Conservation (phyloP, 2,797 vertebrate genomes). For the Amblyraja radiata region DNA sequence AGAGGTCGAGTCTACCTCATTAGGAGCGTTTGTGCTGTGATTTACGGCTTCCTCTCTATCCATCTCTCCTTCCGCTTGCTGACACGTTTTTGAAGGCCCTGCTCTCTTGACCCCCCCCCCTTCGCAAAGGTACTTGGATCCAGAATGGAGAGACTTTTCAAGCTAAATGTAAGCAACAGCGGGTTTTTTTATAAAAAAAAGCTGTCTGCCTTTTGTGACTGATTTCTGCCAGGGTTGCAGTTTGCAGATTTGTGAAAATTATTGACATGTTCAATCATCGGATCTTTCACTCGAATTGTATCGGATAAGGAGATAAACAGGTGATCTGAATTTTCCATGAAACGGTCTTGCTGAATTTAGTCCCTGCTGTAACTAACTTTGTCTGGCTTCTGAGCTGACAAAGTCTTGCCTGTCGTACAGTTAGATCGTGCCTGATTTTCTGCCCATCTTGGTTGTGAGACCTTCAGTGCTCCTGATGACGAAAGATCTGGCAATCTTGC, state of each 20-base stretch:
- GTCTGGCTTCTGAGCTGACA: not conserved
- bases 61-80: constrained; percentile 10
- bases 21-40: not conserved
- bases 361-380: not conserved
- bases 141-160: not conserved
- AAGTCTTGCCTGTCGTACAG: not conserved
- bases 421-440: not conserved
- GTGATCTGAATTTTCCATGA: not conserved
- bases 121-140: not conserved
- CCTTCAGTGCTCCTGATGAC: no score
- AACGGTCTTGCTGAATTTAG: not conserved
- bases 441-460: no score
- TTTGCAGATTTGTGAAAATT: not conserved
- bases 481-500: no score
- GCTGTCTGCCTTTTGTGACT: not conserved
- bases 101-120: not conserved
- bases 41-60: constrained; percentile 5
- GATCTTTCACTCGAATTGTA: not conserved
- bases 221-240: not conserved
- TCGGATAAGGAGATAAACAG: not conserved
- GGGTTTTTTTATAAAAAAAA: not conserved
- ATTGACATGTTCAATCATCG: not conserved
- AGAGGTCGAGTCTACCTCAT: not conserved
- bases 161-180: not conserved
- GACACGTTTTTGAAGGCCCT: constrained; percentile 9